phyloP scores from a whole-genome alignment of 92 coral and sea anemone genomes.

The Paramuricea clavata region DNA sequence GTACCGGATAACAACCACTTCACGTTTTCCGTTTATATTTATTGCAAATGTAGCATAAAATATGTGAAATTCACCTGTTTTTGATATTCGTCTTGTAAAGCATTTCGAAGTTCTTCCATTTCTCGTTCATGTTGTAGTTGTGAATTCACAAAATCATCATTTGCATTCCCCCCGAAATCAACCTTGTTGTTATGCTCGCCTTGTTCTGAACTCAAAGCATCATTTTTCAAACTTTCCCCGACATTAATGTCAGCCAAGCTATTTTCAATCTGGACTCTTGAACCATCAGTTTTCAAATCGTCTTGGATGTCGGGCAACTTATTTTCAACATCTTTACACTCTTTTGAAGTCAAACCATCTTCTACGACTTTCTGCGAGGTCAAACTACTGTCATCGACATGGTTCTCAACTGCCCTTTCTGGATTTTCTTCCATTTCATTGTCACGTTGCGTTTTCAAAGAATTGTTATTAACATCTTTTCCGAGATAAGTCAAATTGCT shows the following conservation, averaged over 20 bases:
- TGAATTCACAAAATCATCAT: constrained; percentile 61
- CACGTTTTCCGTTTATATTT: too few relatives aligned
- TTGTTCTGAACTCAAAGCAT: background rate
- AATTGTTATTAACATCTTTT: constrained; percentile 50
- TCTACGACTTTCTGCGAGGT: background rate
- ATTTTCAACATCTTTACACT: background rate
- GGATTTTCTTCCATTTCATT: background rate
- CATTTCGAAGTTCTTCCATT: constrained; percentile 70
- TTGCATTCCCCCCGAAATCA: constrained; percentile 43
- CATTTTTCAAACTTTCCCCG: background rate
- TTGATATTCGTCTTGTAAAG: constrained; percentile 63
- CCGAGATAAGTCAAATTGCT: too few relatives aligned
- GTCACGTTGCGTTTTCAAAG: background rate
- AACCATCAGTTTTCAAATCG: too few relatives aligned
- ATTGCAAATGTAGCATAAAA: too few relatives aligned
- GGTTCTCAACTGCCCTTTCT: background rate
- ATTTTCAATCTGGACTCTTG: background rate
- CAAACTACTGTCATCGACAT: background rate
- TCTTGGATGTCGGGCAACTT: too few relatives aligned
- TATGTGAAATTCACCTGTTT: constrained; percentile 30
- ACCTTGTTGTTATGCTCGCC: background rate
- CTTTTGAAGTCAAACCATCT: background rate
- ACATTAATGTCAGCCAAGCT: background rate
- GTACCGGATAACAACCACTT: too few relatives aligned
- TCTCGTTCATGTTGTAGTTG: constrained; percentile 77